Percentiles rank a stretch among this genome's conserved stretches.
Conservation (phyloP, 1,140 invertebrate species). For the Magallana gigas region DNA sequence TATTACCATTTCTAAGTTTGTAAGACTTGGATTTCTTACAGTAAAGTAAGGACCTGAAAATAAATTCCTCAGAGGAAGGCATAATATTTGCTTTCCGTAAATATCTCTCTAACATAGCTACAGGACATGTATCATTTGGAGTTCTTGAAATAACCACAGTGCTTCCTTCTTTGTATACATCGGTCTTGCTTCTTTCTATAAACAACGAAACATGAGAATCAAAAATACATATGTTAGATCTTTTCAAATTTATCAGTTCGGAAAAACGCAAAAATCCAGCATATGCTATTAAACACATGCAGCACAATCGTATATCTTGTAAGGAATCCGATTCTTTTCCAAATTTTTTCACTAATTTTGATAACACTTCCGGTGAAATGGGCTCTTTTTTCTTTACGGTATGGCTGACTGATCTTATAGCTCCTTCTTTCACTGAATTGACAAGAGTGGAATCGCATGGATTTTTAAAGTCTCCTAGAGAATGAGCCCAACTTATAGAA, state of each 20-base stretch:
- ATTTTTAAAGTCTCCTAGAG: slow-evolving; percentile 27
- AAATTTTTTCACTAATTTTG: slow-evolving; percentile 34
- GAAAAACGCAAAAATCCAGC: slow-evolving; percentile 37
- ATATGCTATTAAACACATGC: slow-evolving; percentile 50
- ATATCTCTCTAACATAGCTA: slow-evolving; percentile 50
- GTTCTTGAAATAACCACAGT: slow-evolving; percentile 48
- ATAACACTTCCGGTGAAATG: slow-evolving; percentile 29
- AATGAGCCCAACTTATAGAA: slow-evolving; percentile 15
- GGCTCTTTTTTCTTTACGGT: slow-evolving; percentile 1
- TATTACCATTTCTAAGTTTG: slow-evolving; percentile 44
- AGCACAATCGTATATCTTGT: slow-evolving; percentile 21
- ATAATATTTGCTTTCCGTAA: slow-evolving; percentile 29
- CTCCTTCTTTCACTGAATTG: slow-evolving; percentile 1
- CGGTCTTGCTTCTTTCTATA: slow-evolving; percentile 52
- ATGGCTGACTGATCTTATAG: neutral
- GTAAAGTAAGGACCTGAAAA: slow-evolving; percentile 49
- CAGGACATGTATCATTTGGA: slow-evolving; percentile 22
- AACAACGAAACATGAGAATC: slow-evolving; percentile 40
- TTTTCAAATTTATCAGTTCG: neutral
- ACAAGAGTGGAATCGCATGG: neutral
- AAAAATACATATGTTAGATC: slow-evolving; percentile 41
- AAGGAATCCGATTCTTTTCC: slow-evolving; percentile 24
- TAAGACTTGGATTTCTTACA: slow-evolving; percentile 44
- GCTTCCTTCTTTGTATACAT: slow-evolving; percentile 50
- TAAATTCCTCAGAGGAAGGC: slow-evolving; percentile 41